Evolutionary conservation across 2,888 invertebrate genomes (phyloP).

Genomic region (Acrocera orbiculus): DNA sequence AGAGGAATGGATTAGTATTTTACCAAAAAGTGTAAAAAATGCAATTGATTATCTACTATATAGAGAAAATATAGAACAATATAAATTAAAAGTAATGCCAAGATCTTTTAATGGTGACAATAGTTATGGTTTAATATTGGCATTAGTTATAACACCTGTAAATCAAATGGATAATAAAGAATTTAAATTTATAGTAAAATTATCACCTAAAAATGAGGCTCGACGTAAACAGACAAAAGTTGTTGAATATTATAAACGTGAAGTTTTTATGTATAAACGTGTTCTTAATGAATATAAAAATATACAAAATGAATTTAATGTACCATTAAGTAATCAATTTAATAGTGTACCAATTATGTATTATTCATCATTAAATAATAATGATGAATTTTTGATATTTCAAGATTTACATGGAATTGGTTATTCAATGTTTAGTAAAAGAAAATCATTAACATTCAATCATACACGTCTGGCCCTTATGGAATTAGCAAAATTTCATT

Average conservation of each 20-base stretch:
- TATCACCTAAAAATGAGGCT: slow-evolving; percentile 20
- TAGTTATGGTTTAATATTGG: slow-evolving; percentile 3
- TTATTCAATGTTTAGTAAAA: slow-evolving; percentile 19
- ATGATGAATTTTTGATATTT: slow-evolving; percentile 21
- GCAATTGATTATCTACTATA: slow-evolving; percentile 1
- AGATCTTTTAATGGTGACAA: slow-evolving; percentile 3
- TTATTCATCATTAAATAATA: slow-evolving; percentile 13
- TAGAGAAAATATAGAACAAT: neutral
- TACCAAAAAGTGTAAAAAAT: slow-evolving; percentile 1
- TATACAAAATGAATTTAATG: slow-evolving; percentile 7
- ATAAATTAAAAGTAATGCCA: neutral
- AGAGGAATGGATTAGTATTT: too few relatives aligned
- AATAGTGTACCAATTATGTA: slow-evolving; percentile 15
- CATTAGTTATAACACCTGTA: neutral
- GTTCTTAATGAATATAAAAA: slow-evolving; percentile 16
- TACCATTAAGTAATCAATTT: neutral
- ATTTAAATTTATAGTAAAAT: slow-evolving; percentile 17
- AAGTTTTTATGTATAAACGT: slow-evolving; percentile 20
- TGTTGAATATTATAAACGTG: slow-evolving; percentile 19
- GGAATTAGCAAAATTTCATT: slow-evolving; percentile 33
- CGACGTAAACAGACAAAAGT: slow-evolving; percentile 19
- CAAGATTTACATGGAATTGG: slow-evolving; percentile 18
- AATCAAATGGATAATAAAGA: neutral
- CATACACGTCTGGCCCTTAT: slow-evolving; percentile 27
- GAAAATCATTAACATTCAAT: slow-evolving; percentile 26